Percentiles rank a stretch among this genome's conserved stretches.
phyloP scores from a whole-genome alignment of 1,140 invertebrate genomes.

The Nasonia vitripennis region DNA sequence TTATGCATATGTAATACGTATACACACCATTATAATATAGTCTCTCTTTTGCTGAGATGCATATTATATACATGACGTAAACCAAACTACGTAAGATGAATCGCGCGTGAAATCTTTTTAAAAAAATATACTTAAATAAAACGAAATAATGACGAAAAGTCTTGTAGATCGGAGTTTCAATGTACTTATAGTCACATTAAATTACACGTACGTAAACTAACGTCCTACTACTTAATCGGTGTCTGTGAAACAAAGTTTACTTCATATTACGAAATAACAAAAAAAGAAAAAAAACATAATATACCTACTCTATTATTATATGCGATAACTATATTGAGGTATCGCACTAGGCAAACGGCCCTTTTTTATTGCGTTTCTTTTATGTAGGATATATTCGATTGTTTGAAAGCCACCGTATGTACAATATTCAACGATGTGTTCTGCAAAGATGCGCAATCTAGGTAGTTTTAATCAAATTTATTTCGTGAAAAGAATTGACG shows the following conservation, averaged over 20 bases:
- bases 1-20: constrained; percentile 55
- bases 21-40: constrained; percentile 33
- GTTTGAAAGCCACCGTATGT: constrained; percentile 19
- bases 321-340: constrained; percentile 1
- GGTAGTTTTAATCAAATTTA: constrained; percentile 4
- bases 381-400: constrained; percentile 7
- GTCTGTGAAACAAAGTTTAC: constrained; percentile 55
- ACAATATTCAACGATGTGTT: constrained; percentile 15
- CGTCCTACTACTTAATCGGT: constrained; percentile 57
- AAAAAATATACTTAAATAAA: constrained; percentile 50
- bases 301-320: constrained; percentile 20
- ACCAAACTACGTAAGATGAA: constrained; percentile 47
- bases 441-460: constrained; percentile 18
- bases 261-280: constrained; percentile 50
- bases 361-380: constrained; percentile 28
- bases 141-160: constrained; percentile 42
- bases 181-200: constrained; percentile 46
- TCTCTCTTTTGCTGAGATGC: constrained; percentile 43
- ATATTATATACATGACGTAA: constrained; percentile 40
- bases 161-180: constrained; percentile 49
- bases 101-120: constrained; percentile 47
- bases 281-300: constrained; percentile 46
- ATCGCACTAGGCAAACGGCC: not conserved
- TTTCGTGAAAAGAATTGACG: not conserved
- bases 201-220: constrained; percentile 45